A percentile compares a stretch with the other conserved stretches of the same genome.
These are phyloP conservation scores for Eurytoma adleriae DNA, from an alignment of 2,888 invertebrate species.

Conservation along the genomic window DNA sequence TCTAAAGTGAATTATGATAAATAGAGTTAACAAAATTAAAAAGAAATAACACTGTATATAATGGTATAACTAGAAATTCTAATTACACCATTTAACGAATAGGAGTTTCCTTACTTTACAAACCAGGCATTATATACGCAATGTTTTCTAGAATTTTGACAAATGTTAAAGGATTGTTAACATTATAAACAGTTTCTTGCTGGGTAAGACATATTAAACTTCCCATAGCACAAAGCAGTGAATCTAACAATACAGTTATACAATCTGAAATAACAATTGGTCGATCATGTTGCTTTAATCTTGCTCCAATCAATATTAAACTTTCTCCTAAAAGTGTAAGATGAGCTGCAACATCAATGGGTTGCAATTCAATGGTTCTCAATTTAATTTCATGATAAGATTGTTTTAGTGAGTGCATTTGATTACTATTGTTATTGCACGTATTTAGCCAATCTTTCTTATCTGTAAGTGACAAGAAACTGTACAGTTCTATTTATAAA, in stretches of 20 bases:
- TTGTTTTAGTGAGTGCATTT: background rate
- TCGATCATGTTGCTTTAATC: slow-evolving; percentile 95
- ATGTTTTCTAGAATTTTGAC: slow-evolving; percentile 91
- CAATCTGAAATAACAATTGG: slow-evolving; percentile 98
- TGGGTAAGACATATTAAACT: slow-evolving; percentile 91
- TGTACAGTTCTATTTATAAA: background rate
- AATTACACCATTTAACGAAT: too few relatives aligned
- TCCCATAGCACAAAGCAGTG: slow-evolving; percentile 92
- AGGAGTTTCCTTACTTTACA: slow-evolving; percentile 61
- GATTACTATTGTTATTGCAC: slow-evolving; percentile 10
- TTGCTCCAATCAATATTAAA: slow-evolving; percentile 94
- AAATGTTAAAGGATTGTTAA: slow-evolving; percentile 76
- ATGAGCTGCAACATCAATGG: slow-evolving; percentile 94
- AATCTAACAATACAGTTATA: slow-evolving; percentile 94
- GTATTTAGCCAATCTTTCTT: slow-evolving; percentile 36
- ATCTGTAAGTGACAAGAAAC: slow-evolving; percentile 33
- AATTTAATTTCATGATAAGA: slow-evolving; percentile 70
- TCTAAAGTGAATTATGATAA: too few relatives aligned
- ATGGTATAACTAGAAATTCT: too few relatives aligned
- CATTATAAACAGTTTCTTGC: slow-evolving; percentile 83
- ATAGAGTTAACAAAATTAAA: too few relatives aligned
- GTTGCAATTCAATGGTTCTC: slow-evolving; percentile 79
- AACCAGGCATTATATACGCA: slow-evolving; percentile 86
- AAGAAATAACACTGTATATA: too few relatives aligned
- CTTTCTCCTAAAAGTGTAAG: slow-evolving; percentile 94